Conservation (phyloP, 2,888 invertebrate species). For the Penaeus monodon region DNA sequence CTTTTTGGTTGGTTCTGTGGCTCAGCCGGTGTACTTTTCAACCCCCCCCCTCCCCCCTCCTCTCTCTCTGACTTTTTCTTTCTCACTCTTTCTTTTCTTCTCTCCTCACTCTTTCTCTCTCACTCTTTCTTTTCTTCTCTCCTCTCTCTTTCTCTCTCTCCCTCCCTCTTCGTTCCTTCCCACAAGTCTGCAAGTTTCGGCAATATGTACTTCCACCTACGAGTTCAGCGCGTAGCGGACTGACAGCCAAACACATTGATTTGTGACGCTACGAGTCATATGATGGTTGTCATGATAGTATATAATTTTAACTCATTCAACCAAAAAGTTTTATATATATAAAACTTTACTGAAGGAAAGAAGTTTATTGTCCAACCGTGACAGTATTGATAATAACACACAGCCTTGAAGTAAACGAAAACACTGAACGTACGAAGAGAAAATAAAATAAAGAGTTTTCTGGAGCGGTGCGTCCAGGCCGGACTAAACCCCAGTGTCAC, state of each 20-base stretch:
- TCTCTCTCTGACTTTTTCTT: no score
- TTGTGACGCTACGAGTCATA: constrained; percentile 39
- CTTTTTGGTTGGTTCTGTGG: no score
- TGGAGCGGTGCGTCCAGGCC: constrained; percentile 1
- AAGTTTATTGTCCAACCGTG: background rate
- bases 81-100: no score
- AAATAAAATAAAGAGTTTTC: constrained; percentile 12
- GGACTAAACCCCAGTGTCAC: constrained; percentile 41
- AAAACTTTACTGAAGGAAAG: background rate
- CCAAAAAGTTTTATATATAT: background rate
- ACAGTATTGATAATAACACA: background rate
- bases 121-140: background rate
- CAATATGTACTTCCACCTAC: no score
- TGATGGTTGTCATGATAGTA: constrained; percentile 34
- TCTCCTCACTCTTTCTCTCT: no score
- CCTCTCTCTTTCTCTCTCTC: background rate
- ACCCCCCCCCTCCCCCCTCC: no score
- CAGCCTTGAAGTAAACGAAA: background rate
- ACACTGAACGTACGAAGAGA: constrained; percentile 12
- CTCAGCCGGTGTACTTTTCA: no score
- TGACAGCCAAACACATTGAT: constrained; percentile 45
- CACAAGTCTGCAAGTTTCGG: no score
- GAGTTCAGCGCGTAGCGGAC: background rate
- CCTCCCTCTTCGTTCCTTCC: no score
- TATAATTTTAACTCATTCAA: constrained; percentile 5